phyloP scores from a whole-genome alignment of 2,113 vertebrate species.

The Takifugu flavidus region DNA sequence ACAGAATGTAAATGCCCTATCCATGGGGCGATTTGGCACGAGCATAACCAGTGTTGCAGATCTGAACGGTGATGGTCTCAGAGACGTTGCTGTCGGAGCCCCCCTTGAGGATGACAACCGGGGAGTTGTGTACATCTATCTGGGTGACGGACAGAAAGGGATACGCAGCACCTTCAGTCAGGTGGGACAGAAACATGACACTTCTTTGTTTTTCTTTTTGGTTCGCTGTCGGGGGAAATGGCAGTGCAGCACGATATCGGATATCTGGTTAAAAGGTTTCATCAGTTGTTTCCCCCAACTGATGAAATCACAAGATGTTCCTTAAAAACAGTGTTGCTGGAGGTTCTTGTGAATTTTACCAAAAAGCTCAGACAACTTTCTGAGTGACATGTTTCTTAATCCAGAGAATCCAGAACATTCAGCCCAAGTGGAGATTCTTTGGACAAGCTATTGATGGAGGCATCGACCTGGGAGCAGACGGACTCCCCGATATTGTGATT shows the following conservation, averaged over 20 bases:
- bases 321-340: background rate
- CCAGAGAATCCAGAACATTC: constrained; percentile 71
- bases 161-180: constrained; percentile 65
- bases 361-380: background rate
- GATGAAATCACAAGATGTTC: no score
- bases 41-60: constrained; percentile 74
- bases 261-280: no score
- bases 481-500: constrained; percentile 74
- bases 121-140: constrained; percentile 82
- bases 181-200: constrained; percentile 47
- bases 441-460: constrained; percentile 78
- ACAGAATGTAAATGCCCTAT: constrained; percentile 45
- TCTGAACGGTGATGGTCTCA: constrained; percentile 77
- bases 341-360: background rate
- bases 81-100: constrained; percentile 81
- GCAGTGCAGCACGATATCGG: background rate
- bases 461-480: constrained; percentile 76
- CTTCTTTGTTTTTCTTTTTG: background rate
- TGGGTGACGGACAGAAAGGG: constrained; percentile 55
- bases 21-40: constrained; percentile 77
- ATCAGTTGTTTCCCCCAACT: no score
- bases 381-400: constrained; percentile 1
- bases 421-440: constrained; percentile 68
- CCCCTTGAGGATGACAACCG: constrained; percentile 76
- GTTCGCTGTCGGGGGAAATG: background rate